Evolutionary conservation across 2,113 vertebrate species (phyloP).

Genomic region (Rhinolophus sinicus): DNA sequence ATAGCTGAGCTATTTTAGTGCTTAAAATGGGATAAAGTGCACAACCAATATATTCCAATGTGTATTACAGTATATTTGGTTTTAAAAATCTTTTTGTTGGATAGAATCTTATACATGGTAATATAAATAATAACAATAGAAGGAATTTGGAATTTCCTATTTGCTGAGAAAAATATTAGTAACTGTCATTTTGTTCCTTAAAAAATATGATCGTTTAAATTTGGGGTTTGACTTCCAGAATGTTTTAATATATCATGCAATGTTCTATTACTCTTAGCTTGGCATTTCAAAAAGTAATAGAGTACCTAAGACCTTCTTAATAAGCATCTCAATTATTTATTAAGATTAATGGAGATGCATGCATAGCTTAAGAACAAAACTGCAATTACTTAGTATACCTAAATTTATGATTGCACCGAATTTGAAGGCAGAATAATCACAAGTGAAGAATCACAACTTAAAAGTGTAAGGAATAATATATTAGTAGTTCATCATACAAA

Average conservation of each 20-base stretch:
- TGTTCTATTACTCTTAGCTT: slow-evolving; percentile 31
- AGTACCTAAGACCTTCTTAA: slow-evolving; percentile 34
- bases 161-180: background rate
- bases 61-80: background rate
- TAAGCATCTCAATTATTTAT: slow-evolving; percentile 61
- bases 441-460: background rate
- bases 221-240: slow-evolving; percentile 31
- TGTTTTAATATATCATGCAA: slow-evolving; percentile 34
- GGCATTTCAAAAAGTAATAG: slow-evolving; percentile 61
- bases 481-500: background rate
- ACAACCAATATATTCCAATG: background rate
- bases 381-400: slow-evolving; percentile 35
- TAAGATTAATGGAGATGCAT: slow-evolving; percentile 48
- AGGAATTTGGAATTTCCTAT: background rate
- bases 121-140: background rate
- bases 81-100: background rate
- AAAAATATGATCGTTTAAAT: slow-evolving; percentile 12
- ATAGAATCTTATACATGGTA: background rate
- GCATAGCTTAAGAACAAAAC: slow-evolving; percentile 18
- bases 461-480: background rate
- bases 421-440: slow-evolving; percentile 31
- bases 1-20: background rate
- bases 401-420: slow-evolving; percentile 14
- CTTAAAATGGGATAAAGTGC: background rate
- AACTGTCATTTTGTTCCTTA: slow-evolving; percentile 8